Base-by-base conservation (phyloP, 2,797 vertebrate species). In the Petrocephalus sullivani region DNA sequence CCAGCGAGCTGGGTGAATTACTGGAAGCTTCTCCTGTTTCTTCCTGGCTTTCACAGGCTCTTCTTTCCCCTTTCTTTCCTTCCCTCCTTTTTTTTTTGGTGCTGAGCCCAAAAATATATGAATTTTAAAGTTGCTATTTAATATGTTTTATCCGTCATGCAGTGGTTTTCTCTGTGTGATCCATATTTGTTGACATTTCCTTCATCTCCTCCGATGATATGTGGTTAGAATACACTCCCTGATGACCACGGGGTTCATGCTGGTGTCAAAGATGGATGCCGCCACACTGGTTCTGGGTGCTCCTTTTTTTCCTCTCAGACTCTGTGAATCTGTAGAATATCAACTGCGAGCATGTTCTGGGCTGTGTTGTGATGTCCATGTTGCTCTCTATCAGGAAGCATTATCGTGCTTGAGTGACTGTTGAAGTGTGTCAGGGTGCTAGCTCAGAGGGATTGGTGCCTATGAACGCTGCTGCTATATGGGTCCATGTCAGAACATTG, bases 221-320 rank as follows among this genome's bases (percentile, higher is more conserved):
- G 71, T 78, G 71, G 14, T 75, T 75, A 75, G 67, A 16, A 16
- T 75, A 2, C 12, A 75, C 33, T 23, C 51, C 4, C 82, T 21
- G 0, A 12, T 84, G 51, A 28, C 53, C 82, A 10, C 23, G 82
- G 2, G 21, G 10, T 23, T 84, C 46, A 53, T 56, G 12, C 53
- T 28, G 49, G 3, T 84, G n/a, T 56, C 21, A 16, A 19, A 78
- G 37, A 46, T 78, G 71, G 33, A 84, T 0, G 1, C 82, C 54
- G 4, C 46, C n/a, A 56, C 46, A 2, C 8, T 14, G 1, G 82
- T 49, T 10, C 82, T 37, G 2, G 37, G 14, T 7, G 95, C 96
- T 96, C 95, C 95, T 89, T 64, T 64, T 64, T 64, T 51, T 6
- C 49, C 49, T 51, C 49, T 51, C 6, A 51, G 49, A 23, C 61